A percentile compares a stretch with the other conserved stretches of the same genome.
phyloP scores from a whole-genome alignment of 2,113 vertebrate species.

The Sceloporus undulatus region DNA sequence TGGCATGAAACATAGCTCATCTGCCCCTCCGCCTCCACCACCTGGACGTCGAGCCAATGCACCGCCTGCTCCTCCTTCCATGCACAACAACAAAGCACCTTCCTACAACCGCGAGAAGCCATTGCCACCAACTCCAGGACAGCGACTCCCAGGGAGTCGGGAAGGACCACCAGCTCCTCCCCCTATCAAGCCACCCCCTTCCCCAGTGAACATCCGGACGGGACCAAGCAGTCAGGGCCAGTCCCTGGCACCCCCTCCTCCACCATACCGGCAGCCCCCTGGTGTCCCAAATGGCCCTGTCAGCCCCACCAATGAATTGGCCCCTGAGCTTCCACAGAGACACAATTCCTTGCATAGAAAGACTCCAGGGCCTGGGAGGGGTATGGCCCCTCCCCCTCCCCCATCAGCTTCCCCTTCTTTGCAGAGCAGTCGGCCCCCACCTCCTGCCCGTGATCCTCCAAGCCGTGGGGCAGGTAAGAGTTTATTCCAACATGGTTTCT shows the following conservation, averaged over 20 bases:
- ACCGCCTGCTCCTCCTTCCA: constrained; percentile 70
- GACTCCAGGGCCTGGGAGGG: constrained; percentile 73
- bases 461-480: constrained; percentile 84
- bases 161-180: constrained; percentile 80
- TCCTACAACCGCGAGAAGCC: constrained; percentile 82
- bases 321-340: constrained; percentile 94
- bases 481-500: neutral
- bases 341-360: constrained; percentile 95
- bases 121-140: constrained; percentile 83
- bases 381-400: constrained; percentile 79
- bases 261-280: constrained; percentile 89
- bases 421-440: constrained; percentile 80
- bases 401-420: constrained; percentile 77
- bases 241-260: constrained; percentile 83
- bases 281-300: constrained; percentile 87
- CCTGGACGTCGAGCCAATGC: constrained; percentile 81
- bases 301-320: constrained; percentile 82
- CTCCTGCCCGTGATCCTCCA: constrained; percentile 83
- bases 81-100: constrained; percentile 74
- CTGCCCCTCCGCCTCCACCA: constrained; percentile 88
- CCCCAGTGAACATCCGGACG: constrained; percentile 80
- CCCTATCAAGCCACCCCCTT: constrained; percentile 80
- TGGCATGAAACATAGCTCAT: constrained; percentile 92
- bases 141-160: constrained; percentile 75
- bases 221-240: constrained; percentile 78